Base-by-base conservation (phyloP, 2,888 invertebrate species). In the Apamea anceps region DNA sequence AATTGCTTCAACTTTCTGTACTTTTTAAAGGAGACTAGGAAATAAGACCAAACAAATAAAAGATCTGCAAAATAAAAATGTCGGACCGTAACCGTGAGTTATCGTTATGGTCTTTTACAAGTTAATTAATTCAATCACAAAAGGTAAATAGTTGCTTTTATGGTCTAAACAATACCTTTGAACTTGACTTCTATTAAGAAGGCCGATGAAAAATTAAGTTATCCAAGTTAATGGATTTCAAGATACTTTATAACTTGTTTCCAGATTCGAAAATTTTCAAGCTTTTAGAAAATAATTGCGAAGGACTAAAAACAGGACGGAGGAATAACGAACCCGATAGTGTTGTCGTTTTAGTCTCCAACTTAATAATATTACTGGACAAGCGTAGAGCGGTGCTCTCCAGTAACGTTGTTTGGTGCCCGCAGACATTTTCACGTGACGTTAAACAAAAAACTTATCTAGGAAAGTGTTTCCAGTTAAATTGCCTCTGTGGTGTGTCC, bases 121-220 rank as follows among this genome's bases (percentile, higher is more conserved):
- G 73, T 45, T 77, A 72, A 72, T 54, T 72, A 42, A 77, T 83
- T 63, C 62, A 45, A 42, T 75, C 74, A 77, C 45, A 73, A 66
- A 74, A 84, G 80, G 77, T 60, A 72, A 74, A 72, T 71, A 77
- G 42, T n/a, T 15, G n/a, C 68, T 25, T 65, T 75, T 87, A 86
- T 75, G 78, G 86, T 75, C 75, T 54, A 84, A 70, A 65, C 48
- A 70, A 57, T 67, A 75, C 51, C 63, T 80, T 84, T 81, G 81
- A 87, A 81, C 86, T 85, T 86, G 85, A 87, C 85, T 87, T 80
- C 72, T 70, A 65, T 73, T 37, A 13, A 37, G 57, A 84, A 87
- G 81, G 81, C n/a, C 87, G 68, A 42, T 60, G 37, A 37, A 84
- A 79, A 73, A 66, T 74, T 57, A 37, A 80, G 72, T 70, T 73